phyloP scores from a whole-genome alignment of 2,113 vertebrate species.

The Dinomys branickii region DNA sequence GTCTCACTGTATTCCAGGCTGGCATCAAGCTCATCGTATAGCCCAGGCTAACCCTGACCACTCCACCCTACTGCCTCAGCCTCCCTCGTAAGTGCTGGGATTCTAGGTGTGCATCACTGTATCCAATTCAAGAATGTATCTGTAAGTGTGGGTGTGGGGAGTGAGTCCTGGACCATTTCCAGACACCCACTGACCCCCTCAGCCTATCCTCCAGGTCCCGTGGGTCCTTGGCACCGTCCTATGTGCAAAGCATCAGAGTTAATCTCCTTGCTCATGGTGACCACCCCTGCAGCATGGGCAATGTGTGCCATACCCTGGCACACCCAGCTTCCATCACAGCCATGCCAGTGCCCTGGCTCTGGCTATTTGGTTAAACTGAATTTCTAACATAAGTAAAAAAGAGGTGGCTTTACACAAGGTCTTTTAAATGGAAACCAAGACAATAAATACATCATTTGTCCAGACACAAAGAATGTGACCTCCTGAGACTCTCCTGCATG shows the following conservation, averaged over 20 bases:
- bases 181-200: not conserved
- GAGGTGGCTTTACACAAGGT: not conserved
- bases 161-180: not conserved
- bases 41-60: not conserved
- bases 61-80: not conserved
- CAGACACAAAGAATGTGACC: slow-evolving; percentile 10
- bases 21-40: not conserved
- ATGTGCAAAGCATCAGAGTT: not conserved
- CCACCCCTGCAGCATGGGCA: not conserved
- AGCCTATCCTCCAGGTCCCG: not conserved
- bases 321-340: rapidly evolving
- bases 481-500: not conserved
- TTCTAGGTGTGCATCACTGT: not conserved
- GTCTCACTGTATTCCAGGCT: not conserved
- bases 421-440: slow-evolving; percentile 31
- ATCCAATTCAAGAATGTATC: not conserved
- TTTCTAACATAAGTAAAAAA: slow-evolving; percentile 10
- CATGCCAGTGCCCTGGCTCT: not conserved
- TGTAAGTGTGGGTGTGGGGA: not conserved
- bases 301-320: rapidly evolving
- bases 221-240: not conserved
- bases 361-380: not conserved
- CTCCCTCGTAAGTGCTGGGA: not conserved
- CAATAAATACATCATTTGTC: not conserved
- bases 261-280: not conserved